Conservation (phyloP, 2,797 vertebrate genomes). For the Molossus alvarezi region DNA sequence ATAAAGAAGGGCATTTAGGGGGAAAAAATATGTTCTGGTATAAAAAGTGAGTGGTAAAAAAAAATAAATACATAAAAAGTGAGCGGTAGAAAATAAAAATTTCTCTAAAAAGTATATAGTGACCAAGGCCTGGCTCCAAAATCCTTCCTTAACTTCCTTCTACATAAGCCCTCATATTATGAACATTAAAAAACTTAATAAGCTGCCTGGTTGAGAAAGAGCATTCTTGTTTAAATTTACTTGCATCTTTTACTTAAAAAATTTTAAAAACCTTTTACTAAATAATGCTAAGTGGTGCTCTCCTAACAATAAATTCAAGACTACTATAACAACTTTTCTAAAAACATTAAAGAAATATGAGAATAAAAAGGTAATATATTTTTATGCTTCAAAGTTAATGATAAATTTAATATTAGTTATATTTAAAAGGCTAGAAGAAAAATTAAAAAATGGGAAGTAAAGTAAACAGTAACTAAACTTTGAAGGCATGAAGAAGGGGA, state of each 20-base stretch:
- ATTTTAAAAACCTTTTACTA: slow-evolving; percentile 17
- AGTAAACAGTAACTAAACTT: not conserved
- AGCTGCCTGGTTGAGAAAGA: not conserved
- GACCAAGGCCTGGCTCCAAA: not conserved
- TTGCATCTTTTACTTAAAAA: not conserved
- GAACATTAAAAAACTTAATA: not conserved
- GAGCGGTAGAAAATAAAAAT: not conserved
- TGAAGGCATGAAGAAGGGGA: not conserved
- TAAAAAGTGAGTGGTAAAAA: not conserved
- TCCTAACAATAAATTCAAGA: not conserved
- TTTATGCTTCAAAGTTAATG: not conserved
- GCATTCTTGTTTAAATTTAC: not conserved
- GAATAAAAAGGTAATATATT: not conserved
- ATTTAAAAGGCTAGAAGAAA: not conserved
- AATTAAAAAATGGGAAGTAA: slow-evolving; percentile 7
- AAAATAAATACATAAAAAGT: not conserved
- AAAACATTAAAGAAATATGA: not conserved
- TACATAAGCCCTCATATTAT: not conserved
- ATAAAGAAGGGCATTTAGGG: not conserved
- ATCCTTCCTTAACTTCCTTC: not conserved
- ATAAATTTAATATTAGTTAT: not conserved
- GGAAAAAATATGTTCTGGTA: not conserved
- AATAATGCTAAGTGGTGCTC: not conserved
- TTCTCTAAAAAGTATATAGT: not conserved
- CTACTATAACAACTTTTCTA: slow-evolving; percentile 18